These are phyloP conservation scores for Rhimphoctona megacephalus DNA, from an alignment of 2,888 invertebrate genomes.

Conservation along the genomic window DNA sequence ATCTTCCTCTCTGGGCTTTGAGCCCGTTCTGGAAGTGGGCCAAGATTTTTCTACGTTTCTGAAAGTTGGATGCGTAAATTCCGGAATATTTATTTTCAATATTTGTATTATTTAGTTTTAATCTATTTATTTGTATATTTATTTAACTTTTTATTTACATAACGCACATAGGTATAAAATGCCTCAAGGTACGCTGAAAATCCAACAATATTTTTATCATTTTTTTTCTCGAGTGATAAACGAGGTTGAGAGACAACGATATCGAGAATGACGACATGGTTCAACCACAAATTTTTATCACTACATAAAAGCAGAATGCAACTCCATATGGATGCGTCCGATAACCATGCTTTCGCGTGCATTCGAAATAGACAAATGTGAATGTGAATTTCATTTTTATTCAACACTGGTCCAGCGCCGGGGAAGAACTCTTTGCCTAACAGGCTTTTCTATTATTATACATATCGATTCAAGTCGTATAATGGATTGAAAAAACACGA, in stretches of 20 bases:
- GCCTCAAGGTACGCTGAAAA: not conserved
- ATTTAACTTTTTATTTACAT: not conserved
- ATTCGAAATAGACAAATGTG: not conserved
- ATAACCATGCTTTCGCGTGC: slow-evolving; percentile 3
- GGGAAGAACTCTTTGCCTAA: not conserved
- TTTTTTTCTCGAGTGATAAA: not conserved
- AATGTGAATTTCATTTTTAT: slow-evolving; percentile 14
- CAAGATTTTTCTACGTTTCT: not conserved
- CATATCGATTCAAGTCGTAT: not conserved
- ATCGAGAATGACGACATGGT: not conserved
- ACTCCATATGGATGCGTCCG: slow-evolving; percentile 8
- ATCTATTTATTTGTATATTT: not conserved
- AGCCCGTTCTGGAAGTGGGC: not conserved
- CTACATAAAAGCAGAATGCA: not conserved
- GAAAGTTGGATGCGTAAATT: not conserved
- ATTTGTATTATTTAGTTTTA: not conserved
- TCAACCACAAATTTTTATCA: slow-evolving; percentile 17
- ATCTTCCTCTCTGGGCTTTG: not conserved
- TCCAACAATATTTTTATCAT: not conserved
- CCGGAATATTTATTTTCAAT: not conserved
- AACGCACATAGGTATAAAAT: not conserved
- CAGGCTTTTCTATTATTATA: not conserved
- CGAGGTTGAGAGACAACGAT: not conserved
- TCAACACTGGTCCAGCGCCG: not conserved
- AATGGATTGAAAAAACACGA: not conserved